These are phyloP conservation scores for Hylia prasina DNA, from an alignment of 2,113 vertebrate genomes.

Conservation along the genomic window DNA sequence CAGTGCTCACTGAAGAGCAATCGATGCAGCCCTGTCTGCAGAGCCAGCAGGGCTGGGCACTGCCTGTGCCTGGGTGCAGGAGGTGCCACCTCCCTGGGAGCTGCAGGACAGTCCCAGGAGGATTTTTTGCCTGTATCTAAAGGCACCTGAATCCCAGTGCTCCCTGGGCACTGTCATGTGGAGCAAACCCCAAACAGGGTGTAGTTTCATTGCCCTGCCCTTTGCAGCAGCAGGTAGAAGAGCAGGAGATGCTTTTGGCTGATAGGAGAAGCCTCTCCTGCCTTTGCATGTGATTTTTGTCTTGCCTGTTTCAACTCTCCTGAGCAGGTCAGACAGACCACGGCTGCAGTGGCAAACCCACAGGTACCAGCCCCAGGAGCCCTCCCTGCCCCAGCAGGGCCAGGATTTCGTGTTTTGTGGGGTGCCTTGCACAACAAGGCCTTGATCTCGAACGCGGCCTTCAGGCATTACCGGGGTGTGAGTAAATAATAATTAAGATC, in stretches of 20 bases:
- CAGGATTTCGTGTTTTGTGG: constrained; percentile 6
- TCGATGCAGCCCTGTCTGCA: rapidly evolving
- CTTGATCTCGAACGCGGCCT: constrained; percentile 16
- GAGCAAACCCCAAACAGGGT: background rate
- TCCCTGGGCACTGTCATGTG: background rate
- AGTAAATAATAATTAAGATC: constrained; percentile 47
- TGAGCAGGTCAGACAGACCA: background rate
- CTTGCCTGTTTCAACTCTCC: background rate
- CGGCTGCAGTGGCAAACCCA: background rate
- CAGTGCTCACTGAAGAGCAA: rapidly evolving
- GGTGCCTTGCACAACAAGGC: background rate
- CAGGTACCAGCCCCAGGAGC: background rate
- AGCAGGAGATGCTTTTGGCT: background rate
- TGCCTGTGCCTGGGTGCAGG: background rate
- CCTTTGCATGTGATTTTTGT: background rate
- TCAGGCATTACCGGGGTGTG: background rate
- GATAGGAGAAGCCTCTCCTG: background rate
- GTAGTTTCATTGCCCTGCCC: background rate
- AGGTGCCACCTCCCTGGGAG: background rate
- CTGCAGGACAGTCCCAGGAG: background rate
- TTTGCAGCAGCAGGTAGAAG: background rate
- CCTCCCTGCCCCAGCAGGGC: background rate
- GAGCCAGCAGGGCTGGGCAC: background rate
- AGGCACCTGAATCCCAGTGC: background rate
- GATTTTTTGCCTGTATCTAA: background rate